phyloP scores from a whole-genome alignment of 2,113 vertebrate genomes.

The Alaudala cheleensis region DNA sequence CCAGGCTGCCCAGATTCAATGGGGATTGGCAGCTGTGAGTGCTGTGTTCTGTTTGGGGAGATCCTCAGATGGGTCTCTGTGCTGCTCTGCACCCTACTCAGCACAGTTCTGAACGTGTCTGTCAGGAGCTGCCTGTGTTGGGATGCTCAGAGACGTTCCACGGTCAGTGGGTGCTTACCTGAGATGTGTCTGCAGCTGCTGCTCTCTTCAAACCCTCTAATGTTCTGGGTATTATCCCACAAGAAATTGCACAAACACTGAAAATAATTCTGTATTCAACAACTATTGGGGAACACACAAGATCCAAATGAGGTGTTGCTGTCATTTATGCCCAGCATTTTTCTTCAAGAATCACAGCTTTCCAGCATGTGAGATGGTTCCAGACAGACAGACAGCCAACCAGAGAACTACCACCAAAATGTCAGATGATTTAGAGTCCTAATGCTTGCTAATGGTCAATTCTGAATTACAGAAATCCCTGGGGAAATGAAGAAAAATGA shows the following conservation, averaged over 20 bases:
- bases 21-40: background rate
- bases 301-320: background rate
- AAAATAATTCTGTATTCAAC: background rate
- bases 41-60: background rate
- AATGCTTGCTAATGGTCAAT: background rate
- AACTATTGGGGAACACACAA: background rate
- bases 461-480: background rate
- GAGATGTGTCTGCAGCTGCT: background rate
- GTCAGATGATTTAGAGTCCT: background rate
- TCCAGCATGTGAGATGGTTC: background rate
- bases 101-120: fast-evolving
- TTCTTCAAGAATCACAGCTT: background rate
- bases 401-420: background rate
- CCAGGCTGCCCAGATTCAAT: background rate
- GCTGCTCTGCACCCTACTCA: background rate
- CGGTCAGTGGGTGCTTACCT: no score
- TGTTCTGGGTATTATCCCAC: background rate
- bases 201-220: background rate
- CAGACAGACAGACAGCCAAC: background rate
- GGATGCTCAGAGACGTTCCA: background rate
- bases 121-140: background rate
- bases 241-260: background rate
- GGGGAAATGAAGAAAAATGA: background rate
- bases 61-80: background rate
- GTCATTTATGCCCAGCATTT: background rate